Conservation (phyloP, 2,888 invertebrate species). For the Perizoma flavofasciatum region DNA sequence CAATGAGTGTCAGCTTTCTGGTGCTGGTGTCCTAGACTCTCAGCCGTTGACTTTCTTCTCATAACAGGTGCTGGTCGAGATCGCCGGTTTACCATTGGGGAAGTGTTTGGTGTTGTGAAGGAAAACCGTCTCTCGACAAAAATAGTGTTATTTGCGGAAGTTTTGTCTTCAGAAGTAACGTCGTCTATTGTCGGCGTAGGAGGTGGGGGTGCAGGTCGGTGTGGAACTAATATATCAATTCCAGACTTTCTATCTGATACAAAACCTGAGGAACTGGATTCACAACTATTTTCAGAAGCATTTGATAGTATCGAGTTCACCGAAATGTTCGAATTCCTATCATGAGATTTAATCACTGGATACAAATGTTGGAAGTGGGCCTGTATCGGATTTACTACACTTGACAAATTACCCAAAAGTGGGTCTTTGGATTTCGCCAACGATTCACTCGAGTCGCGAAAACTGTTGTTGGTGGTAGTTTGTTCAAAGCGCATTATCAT, state of each 20-base stretch:
- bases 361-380: constrained; percentile 68
- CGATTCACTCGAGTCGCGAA: constrained; percentile 67
- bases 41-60: constrained; percentile 68
- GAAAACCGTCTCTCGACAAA: constrained; percentile 62
- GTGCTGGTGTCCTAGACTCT: constrained; percentile 57
- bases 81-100: constrained; percentile 68
- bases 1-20: constrained; percentile 68
- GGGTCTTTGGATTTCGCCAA: constrained; percentile 65
- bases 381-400: constrained; percentile 72
- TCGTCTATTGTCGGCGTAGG: constrained; percentile 68
- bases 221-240: constrained; percentile 58
- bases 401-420: constrained; percentile 67
- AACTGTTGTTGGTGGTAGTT: constrained; percentile 54
- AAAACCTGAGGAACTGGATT: constrained; percentile 80
- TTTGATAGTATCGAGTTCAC: constrained; percentile 80
- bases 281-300: constrained; percentile 74
- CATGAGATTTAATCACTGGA: constrained; percentile 68
- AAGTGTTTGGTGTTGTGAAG: constrained; percentile 66
- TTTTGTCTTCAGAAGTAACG: constrained; percentile 59
- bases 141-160: constrained; percentile 54
- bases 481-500: constrained; percentile 77
- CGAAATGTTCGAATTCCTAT: constrained; percentile 76
- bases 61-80: constrained; percentile 75
- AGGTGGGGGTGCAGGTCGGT: constrained; percentile 77
- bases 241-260: constrained; percentile 73